Base-by-base conservation (phyloP, 1,140 invertebrate species). In the Lethocerus indicus region DNA sequence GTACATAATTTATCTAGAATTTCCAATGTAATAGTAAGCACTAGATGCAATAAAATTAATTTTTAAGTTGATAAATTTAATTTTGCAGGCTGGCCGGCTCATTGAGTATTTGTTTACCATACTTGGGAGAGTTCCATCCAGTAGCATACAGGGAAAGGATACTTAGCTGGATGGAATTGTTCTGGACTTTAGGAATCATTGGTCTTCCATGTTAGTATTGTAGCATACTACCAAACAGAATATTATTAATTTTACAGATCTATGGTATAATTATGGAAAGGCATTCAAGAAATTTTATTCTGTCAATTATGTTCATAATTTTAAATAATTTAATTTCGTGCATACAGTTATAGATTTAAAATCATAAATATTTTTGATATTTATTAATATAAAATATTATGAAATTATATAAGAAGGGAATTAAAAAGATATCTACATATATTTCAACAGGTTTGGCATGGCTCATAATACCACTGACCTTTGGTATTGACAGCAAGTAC, bases 111-210 rank as follows among this genome's bases (percentile, higher is more conserved):
- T 77, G 76, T 58, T 82, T 83, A 61, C 78, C 80, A 0, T 82
- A 82, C 64, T 64, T 83, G 26, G 79, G 80, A 27, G 80, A 83
- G 63, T 83, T 83, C 59, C 80, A 83, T 59, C 74, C 76, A 20
- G 79, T 77, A 36, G 77, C 77, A 63, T 76, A 79, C 61, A 71
- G 80, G 57, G 79, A 81, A 60, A 80, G 75, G 56, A 78, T 79
- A 58, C 67, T 83, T 25, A 80, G 79, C 63, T 83, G 79, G 78
- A 80, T 83, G 79, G 80, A 82, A 69, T 70, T 82, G 66, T 82
- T 82, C 62, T 83, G 81, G 80, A 81, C 78, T 12, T 60, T 81
- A 13, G 81, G 79, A 52, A 78, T 82, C 24, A 80, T 82, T 54
- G 59, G 74, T 45, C 56, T 83, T 23, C 79, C 79, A 61, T 64